Evolutionary conservation across 1,140 invertebrate genomes (phyloP), one percentile per base, ranked within the genome.

Genomic region (Gonatopus flavifemur): DNA sequence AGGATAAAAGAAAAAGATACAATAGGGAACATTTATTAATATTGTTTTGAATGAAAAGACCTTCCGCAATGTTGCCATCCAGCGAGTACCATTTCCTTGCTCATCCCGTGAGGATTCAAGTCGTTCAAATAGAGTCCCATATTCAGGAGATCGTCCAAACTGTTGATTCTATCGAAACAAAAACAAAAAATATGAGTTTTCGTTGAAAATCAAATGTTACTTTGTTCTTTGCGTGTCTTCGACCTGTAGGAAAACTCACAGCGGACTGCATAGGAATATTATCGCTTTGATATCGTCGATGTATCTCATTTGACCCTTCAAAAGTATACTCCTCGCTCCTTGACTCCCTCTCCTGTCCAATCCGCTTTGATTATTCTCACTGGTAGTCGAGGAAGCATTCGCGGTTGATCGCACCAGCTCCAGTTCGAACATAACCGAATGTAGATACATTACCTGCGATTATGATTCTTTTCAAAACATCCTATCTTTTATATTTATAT

Each of bases 11-110:
- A 15, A 43, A 16, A 15, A 22, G 39, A 20, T n/a, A 15, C 31
- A 35, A 9, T 36, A 32, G 38, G 18, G 18, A 41, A 44, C 39
- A 41, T 22, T 41, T 25, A 15, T 32, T 52, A 25, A 49, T 21
- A 37, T 28, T 12, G 25, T 44, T n/a, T n/a, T n/a, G 9, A 38
- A 6, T 8, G 33, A 3, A 10, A 9, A 19, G 77, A 85, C 79
- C 88, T 86, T 4, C 90, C 91, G 52, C 89, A 86, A 71, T 94
- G 90, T 62, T 94, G 90, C 89, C 89, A 93, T 0, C 91, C 92
- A 4, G 86, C 83, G 42, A 94, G 75, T 2, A 94, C 88, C 79
- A 94, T 83, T 72, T 94, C 90, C 30, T 88, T 81, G 52, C 91
- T 92, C 36, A 90, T 79, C 5, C 92, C 92, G 62, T 93, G 91